Conservation (phyloP, 2,797 vertebrate species). For the Protonibea diacanthus region DNA sequence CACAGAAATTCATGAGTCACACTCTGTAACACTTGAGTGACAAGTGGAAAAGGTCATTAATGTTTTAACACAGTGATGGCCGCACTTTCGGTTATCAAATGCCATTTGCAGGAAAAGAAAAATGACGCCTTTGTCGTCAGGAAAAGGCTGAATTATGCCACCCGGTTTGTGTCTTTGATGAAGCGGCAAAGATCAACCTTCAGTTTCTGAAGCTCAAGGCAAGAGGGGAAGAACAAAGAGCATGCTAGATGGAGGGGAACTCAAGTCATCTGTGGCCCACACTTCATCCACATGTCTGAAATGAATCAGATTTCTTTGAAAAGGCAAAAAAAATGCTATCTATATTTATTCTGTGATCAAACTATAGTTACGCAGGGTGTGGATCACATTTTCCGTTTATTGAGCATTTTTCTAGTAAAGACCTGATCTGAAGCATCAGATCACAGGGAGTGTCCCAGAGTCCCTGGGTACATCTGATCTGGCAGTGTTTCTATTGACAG, state of each 20-base stretch:
- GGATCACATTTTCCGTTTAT: slow-evolving; percentile 26
- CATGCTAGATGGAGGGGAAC: slow-evolving; percentile 44
- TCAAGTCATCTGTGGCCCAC: slow-evolving; percentile 9
- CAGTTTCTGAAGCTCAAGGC: slow-evolving; percentile 51
- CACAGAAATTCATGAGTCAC: slow-evolving; percentile 46
- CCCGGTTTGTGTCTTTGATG: slow-evolving; percentile 53
- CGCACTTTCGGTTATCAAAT: slow-evolving; percentile 57
- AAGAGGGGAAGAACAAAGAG: slow-evolving; percentile 46
- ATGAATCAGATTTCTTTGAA: slow-evolving; percentile 30
- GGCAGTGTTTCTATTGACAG: slow-evolving; percentile 67
- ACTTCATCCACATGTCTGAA: slow-evolving; percentile 31
- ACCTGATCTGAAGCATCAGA: slow-evolving; percentile 45
- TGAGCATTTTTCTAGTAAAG: slow-evolving; percentile 32
- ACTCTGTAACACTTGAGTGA: slow-evolving; percentile 48
- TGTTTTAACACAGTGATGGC: slow-evolving; percentile 64
- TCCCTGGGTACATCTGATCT: slow-evolving; percentile 64
- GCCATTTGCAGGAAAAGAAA: slow-evolving; percentile 54
- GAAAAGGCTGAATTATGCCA: slow-evolving; percentile 52
- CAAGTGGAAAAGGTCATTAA: slow-evolving; percentile 65
- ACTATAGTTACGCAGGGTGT: slow-evolving; percentile 11
- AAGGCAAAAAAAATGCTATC: slow-evolving; percentile 14
- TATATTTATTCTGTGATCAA: slow-evolving; percentile 39
- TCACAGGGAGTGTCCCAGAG: slow-evolving; percentile 63
- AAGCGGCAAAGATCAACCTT: slow-evolving; percentile 61
- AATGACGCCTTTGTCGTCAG: slow-evolving; percentile 51